Evolutionary conservation across 2,113 vertebrate species (phyloP).

Genomic region (Pandion haliaetus): DNA sequence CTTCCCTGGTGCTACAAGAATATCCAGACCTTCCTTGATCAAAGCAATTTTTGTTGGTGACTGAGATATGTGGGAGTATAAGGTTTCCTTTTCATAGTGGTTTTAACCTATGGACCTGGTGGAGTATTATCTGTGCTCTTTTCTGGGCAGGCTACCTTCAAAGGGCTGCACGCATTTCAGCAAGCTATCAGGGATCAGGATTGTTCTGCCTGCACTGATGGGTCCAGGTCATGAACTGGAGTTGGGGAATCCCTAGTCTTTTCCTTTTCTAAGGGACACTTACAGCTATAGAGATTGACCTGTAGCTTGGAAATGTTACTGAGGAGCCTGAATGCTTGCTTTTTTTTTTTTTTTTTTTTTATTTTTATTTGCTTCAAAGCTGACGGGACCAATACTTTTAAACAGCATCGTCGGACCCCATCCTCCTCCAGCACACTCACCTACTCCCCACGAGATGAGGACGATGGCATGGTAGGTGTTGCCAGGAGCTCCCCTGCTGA

Average conservation of each 20-base stretch:
- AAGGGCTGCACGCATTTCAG: not conserved
- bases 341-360: not conserved
- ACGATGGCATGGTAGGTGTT: constrained; percentile 90
- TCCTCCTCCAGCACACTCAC: constrained; percentile 93
- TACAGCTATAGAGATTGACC: not conserved
- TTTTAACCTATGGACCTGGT: not conserved
- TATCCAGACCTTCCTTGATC: not conserved
- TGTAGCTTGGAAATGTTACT: not conserved
- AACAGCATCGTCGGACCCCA: constrained; percentile 92
- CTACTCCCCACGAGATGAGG: constrained; percentile 91
- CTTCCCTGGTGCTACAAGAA: not conserved
- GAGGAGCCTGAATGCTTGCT: not conserved
- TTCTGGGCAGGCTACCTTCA: not conserved
- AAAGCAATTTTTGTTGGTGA: not conserved
- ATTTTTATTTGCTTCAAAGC: constrained; percentile 60
- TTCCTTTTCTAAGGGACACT: not conserved
- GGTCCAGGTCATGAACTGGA: not conserved
- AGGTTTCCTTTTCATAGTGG: not conserved
- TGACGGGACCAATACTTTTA: constrained; percentile 85
- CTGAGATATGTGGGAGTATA: not conserved
- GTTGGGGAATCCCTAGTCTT: not conserved
- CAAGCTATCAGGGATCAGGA: not conserved
- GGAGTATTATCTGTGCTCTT: not conserved
- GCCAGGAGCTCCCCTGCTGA: not conserved
- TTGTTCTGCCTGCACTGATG: not conserved